phyloP scores from a whole-genome alignment of 2,888 invertebrate species.

The Epirrhoe tristata region DNA sequence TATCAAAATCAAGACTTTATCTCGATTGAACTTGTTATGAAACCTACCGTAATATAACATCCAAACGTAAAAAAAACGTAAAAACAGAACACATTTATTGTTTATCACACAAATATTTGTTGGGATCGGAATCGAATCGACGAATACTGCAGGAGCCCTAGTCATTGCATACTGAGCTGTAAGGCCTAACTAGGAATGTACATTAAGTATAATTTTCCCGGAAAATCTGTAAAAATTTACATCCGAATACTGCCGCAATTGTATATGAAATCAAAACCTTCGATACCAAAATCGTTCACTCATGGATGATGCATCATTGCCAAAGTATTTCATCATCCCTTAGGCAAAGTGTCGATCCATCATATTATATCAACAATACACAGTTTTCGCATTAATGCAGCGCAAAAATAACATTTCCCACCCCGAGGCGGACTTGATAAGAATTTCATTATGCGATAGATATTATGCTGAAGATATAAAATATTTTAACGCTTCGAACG shows the following conservation, averaged over 20 bases:
- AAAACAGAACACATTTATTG: no score
- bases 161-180: no score
- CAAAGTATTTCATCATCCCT: slow-evolving; percentile 60
- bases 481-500: slow-evolving; percentile 13
- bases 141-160: no score
- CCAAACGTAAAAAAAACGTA: no score
- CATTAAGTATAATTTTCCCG: no score
- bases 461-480: slow-evolving; percentile 44
- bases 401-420: slow-evolving; percentile 62
- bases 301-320: slow-evolving; percentile 64
- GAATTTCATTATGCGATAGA: slow-evolving; percentile 61
- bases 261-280: not conserved
- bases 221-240: not conserved
- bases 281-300: slow-evolving; percentile 20
- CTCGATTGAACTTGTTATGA: no score
- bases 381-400: slow-evolving; percentile 72
- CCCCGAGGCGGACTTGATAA: slow-evolving; percentile 55
- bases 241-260: not conserved
- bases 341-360: slow-evolving; percentile 54
- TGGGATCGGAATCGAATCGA: no score
- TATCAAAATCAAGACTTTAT: no score
- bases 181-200: no score
- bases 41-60: no score
- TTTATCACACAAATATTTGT: no score
- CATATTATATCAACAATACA: slow-evolving; percentile 70